Evolutionary conservation across 1,140 invertebrate species (phyloP).

Genomic region (Gerris buenoi): DNA sequence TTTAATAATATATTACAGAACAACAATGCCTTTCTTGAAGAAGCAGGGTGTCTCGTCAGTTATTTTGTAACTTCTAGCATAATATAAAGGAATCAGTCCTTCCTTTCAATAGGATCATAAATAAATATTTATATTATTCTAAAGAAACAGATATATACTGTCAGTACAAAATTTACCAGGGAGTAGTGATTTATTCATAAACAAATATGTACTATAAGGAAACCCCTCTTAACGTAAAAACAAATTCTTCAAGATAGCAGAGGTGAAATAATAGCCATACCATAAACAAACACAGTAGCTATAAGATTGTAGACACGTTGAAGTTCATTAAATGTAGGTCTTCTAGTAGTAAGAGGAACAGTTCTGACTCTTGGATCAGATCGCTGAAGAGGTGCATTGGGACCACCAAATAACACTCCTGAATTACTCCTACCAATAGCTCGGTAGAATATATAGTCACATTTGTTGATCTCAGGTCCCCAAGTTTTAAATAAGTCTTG

Average conservation of each 20-base stretch:
- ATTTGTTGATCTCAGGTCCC: conserved; percentile 46
- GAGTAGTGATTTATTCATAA: no score
- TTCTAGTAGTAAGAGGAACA: conserved; percentile 66
- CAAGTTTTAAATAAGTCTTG: conserved; percentile 56
- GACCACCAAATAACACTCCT: conserved; percentile 56
- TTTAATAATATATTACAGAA: no score
- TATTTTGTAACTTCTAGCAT: no score
- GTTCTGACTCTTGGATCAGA: conserved; percentile 48
- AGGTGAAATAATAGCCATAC: conserved; percentile 32
- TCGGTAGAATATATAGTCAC: conserved; percentile 61
- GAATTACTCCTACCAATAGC: conserved; percentile 59
- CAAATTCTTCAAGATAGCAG: background rate
- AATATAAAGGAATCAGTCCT: no score
- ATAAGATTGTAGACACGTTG: conserved; percentile 56
- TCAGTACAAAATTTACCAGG: no score
- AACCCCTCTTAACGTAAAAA: no score
- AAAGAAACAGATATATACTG: no score
- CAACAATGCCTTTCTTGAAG: no score
- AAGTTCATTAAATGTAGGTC: conserved; percentile 68
- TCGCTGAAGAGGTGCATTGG: conserved; percentile 47
- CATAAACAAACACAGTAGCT: conserved; percentile 55
- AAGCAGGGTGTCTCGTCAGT: no score
- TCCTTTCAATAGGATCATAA: no score
- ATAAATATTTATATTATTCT: no score
- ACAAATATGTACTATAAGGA: no score